These are phyloP conservation scores for Plagodis dolabraria DNA, from an alignment of 2,888 invertebrate species.

Conservation along the genomic window DNA sequence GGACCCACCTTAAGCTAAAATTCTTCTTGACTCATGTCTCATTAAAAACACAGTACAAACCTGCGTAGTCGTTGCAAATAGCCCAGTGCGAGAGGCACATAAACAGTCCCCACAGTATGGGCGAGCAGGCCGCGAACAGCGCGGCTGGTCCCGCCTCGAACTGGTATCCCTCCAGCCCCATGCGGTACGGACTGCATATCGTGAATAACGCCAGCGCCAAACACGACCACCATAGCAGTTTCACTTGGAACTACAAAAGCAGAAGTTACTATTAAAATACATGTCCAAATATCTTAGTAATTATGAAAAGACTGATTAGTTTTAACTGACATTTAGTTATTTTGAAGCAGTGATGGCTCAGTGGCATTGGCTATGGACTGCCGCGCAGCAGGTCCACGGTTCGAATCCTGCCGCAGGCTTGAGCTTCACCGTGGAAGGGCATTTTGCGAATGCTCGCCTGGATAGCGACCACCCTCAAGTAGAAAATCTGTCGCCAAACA, in stretches of 20 bases:
- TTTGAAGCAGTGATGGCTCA: too few relatives aligned
- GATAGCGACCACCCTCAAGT: too few relatives aligned
- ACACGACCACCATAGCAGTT: slow-evolving; percentile 69
- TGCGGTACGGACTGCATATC: slow-evolving; percentile 80
- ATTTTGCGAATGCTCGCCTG: too few relatives aligned
- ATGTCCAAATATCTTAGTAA: not conserved
- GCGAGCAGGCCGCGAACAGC: slow-evolving; percentile 83
- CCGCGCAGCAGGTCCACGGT: too few relatives aligned
- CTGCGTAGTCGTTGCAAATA: slow-evolving; percentile 79
- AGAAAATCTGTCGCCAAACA: too few relatives aligned
- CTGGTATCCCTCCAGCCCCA: slow-evolving; percentile 78
- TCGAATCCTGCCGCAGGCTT: too few relatives aligned
- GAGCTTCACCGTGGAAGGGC: too few relatives aligned
- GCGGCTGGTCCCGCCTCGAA: slow-evolving; percentile 81
- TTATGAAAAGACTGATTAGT: too few relatives aligned
- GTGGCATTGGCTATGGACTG: too few relatives aligned
- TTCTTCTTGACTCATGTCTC: not conserved
- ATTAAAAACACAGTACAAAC: slow-evolving; percentile 52
- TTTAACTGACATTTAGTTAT: too few relatives aligned
- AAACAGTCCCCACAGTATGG: slow-evolving; percentile 83
- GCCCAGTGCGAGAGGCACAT: slow-evolving; percentile 82
- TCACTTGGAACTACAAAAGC: slow-evolving; percentile 62
- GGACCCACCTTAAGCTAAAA: too few relatives aligned
- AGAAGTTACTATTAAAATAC: not conserved
- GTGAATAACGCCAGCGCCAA: slow-evolving; percentile 68